Conservation (phyloP, 1,140 invertebrate genomes). For the Macrostomum lignano region DNA sequence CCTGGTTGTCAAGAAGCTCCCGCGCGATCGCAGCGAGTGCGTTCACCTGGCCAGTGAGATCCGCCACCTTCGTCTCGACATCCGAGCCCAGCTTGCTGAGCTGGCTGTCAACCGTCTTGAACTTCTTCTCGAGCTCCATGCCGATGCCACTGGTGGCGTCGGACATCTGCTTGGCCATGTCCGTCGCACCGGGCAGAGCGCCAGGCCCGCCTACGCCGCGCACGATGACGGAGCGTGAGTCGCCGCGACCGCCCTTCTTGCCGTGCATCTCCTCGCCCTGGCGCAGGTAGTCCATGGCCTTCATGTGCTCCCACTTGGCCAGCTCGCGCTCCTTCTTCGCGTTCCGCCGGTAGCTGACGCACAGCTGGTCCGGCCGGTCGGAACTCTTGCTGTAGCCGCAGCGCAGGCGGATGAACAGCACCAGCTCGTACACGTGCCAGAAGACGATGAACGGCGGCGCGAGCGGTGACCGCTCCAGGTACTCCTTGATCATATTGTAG, state of each 20-base stretch:
- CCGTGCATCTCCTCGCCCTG: slow-evolving; percentile 1
- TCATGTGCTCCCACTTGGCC: slow-evolving; percentile 20
- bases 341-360: slow-evolving; percentile 3
- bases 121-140: slow-evolving; percentile 3
- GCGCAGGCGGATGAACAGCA: neutral
- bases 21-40: no score
- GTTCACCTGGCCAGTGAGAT: no score
- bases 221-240: neutral
- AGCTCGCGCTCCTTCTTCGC: slow-evolving; percentile 5
- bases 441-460: slow-evolving; percentile 27
- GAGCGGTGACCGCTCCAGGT: slow-evolving; percentile 22
- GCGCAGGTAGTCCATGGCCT: slow-evolving; percentile 16
- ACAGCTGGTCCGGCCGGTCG: no score
- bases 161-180: neutral
- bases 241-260: slow-evolving; percentile 2
- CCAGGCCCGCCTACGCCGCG: neutral
- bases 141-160: slow-evolving; percentile 1
- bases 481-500: slow-evolving; percentile 23
- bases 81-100: no score
- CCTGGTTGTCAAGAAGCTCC: no score
- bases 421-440: slow-evolving; percentile 12
- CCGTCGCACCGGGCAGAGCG: neutral
- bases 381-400: neutral
- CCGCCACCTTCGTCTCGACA: no score
- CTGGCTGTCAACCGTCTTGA: no score